A percentile compares a stretch with the other conserved stretches of the same genome.
Conservation (phyloP, 1,140 invertebrate genomes). For the Saccostrea cuccullata region DNA sequence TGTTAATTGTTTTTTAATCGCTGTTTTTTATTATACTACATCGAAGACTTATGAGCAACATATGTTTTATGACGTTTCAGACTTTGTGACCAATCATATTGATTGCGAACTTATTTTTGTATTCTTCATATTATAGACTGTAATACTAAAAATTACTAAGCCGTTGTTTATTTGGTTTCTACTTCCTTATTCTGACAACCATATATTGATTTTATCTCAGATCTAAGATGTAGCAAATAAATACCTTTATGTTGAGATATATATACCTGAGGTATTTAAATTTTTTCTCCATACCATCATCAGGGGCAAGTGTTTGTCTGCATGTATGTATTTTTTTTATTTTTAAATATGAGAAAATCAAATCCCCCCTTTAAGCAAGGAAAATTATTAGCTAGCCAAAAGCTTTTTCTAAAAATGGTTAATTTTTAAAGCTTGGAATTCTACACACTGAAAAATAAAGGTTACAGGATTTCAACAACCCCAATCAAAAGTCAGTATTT, state of each 20-base stretch:
- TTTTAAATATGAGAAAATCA: too few relatives aligned
- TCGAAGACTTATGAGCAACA: neutral
- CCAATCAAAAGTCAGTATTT: too few relatives aligned
- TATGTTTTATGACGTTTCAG: neutral
- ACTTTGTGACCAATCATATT: neutral
- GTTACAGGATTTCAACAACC: too few relatives aligned
- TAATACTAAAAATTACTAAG: neutral
- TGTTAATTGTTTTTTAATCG: conserved; percentile 26
- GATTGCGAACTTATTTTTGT: neutral
- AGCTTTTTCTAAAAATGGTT: too few relatives aligned
- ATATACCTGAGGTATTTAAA: too few relatives aligned
- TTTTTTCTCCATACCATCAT: neutral
- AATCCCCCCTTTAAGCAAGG: too few relatives aligned
- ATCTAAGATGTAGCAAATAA: neutral
- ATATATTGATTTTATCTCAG: neutral
- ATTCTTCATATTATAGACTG: neutral
- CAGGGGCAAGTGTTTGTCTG: neutral
- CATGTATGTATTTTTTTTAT: neutral
- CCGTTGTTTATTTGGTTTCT: neutral
- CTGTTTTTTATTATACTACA: neutral
- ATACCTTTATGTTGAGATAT: neutral
- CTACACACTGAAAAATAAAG: too few relatives aligned
- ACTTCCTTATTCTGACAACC: neutral
- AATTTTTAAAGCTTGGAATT: too few relatives aligned
- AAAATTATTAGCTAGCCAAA: too few relatives aligned